phyloP scores from a whole-genome alignment of 2,888 invertebrate species.

The Artemia sinica region DNA sequence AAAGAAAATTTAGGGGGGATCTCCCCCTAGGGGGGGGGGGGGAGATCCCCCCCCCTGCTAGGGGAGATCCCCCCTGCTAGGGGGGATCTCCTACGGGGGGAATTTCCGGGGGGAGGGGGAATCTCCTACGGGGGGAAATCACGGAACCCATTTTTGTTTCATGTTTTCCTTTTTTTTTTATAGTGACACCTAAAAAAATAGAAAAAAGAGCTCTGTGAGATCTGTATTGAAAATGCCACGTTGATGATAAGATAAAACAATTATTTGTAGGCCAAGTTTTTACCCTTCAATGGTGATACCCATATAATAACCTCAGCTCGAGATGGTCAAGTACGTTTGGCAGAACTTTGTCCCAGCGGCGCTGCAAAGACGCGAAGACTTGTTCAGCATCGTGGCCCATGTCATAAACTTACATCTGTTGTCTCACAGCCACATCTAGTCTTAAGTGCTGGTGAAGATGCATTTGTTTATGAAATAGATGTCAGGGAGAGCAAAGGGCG shows the following conservation, averaged over 20 bases:
- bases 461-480: conserved; percentile 59
- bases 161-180: conserved; percentile 10
- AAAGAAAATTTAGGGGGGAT: too few species aligned
- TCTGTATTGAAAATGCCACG: neutral
- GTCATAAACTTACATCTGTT: conserved; percentile 66
- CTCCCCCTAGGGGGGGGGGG: too few species aligned
- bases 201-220: neutral
- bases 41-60: too few species aligned
- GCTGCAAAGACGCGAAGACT: conserved; percentile 39
- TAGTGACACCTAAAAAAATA: too few species aligned
- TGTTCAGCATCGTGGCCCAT: conserved; percentile 53
- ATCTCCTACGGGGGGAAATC: too few species aligned
- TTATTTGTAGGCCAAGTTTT: conserved; percentile 49
- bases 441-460: conserved; percentile 77
- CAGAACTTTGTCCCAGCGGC: conserved; percentile 37
- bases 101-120: too few species aligned
- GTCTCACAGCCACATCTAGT: conserved; percentile 52
- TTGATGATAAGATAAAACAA: conserved; percentile 2
- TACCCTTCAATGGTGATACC: conserved; percentile 56
- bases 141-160: neutral
- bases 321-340: conserved; percentile 62
- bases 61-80: too few species aligned
- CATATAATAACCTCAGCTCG: conserved; percentile 72
- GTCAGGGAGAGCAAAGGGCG: conserved; percentile 50
- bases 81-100: too few species aligned